phyloP scores from a whole-genome alignment of 2,888 invertebrate genomes.

The Antitype chi region DNA sequence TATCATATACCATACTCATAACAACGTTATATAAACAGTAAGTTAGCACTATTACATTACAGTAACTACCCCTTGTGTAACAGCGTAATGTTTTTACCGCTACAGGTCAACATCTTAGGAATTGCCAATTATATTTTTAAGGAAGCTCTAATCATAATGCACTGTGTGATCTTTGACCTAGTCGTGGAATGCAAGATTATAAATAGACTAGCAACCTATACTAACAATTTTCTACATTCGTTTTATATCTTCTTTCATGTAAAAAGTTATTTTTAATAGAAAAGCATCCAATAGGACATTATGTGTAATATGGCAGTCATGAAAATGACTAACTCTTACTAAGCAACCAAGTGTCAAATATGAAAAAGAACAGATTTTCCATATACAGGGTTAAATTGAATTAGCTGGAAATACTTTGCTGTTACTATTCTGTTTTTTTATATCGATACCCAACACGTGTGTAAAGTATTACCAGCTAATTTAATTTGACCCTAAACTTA shows the following conservation, averaged over 20 bases:
- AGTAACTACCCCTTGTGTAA: constrained; percentile 25
- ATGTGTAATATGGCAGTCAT: not conserved
- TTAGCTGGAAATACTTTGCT: no score
- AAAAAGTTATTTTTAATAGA: not conserved
- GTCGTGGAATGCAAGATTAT: not conserved
- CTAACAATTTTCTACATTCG: not conserved
- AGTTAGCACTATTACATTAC: constrained; percentile 8
- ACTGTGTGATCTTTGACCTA: constrained; percentile 10
- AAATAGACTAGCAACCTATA: not conserved
- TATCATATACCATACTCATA: not conserved
- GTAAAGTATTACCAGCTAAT: no score
- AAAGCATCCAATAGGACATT: not conserved
- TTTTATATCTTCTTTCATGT: not conserved
- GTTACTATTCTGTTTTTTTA: no score
- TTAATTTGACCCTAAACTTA: no score
- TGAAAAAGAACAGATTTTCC: not conserved
- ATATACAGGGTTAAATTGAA: no score
- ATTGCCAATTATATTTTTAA: constrained; percentile 15
- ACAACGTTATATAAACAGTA: constrained; percentile 28
- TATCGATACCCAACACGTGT: no score
- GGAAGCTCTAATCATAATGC: constrained; percentile 20
- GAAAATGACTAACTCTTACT: not conserved
- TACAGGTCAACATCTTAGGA: constrained; percentile 6
- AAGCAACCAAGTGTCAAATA: not conserved
- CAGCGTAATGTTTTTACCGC: constrained; percentile 13